Conservation (phyloP, 2,113 vertebrate genomes). For the Tenebrosternarchus preto region DNA sequence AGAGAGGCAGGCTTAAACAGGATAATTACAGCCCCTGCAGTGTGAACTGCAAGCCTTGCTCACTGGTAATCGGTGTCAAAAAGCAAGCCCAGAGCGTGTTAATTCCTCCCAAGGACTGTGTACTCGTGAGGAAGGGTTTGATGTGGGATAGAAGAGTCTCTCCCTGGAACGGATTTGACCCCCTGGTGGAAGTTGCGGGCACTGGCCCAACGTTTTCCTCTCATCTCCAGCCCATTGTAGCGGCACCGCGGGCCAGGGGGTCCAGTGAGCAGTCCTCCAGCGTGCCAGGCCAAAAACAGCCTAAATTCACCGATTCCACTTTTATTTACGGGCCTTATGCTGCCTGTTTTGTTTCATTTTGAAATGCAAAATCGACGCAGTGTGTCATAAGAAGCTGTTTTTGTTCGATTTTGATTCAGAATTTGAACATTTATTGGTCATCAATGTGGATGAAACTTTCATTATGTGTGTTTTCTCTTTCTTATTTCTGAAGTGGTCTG, state of each 20-base stretch:
- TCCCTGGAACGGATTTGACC: neutral
- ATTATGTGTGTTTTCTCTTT: neutral
- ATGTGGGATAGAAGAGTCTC: slow-evolving; percentile 17
- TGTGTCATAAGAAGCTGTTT: too few species aligned
- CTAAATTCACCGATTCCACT: neutral
- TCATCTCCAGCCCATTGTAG: slow-evolving; percentile 21
- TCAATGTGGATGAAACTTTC: neutral
- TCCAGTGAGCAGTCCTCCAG: neutral
- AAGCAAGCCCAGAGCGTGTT: slow-evolving; percentile 18
- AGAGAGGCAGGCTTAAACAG: slow-evolving; percentile 16
- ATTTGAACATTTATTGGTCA: neutral
- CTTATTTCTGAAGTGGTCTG: slow-evolving; percentile 3
- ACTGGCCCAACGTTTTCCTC: neutral
- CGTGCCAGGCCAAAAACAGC: neutral
- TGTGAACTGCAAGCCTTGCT: slow-evolving; percentile 24
- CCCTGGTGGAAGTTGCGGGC: neutral
- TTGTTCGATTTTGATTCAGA: neutral
- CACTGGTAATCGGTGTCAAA: slow-evolving; percentile 34
- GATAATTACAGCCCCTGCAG: slow-evolving; percentile 24
- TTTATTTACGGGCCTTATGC: neutral
- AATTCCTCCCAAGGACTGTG: slow-evolving; percentile 34
- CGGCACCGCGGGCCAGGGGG: slow-evolving; percentile 5
- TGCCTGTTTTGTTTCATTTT: slow-evolving; percentile 3
- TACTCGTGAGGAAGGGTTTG: slow-evolving; percentile 19
- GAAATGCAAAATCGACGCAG: neutral